Conservation (phyloP, 2,888 invertebrate genomes). For the Drosophila fungiperda region DNA sequence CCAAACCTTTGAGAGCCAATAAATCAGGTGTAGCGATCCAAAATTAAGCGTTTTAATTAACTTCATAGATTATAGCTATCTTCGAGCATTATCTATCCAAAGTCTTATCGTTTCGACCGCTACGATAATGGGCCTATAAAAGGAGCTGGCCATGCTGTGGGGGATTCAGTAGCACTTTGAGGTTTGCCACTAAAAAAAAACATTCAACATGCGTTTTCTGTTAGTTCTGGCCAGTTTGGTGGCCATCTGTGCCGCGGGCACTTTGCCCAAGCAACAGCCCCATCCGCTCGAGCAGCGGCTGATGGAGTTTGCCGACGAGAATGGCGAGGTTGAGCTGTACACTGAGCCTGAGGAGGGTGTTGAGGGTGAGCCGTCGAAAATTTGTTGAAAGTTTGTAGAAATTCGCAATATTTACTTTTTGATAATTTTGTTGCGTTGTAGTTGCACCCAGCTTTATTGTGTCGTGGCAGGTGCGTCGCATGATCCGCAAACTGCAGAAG, state of each 20-base stretch:
- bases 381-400: neutral
- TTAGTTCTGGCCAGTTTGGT: slow-evolving; percentile 74
- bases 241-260: slow-evolving; percentile 70
- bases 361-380: slow-evolving; percentile 61
- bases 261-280: slow-evolving; percentile 40
- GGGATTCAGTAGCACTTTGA: slow-evolving; percentile 61
- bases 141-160: slow-evolving; percentile 37
- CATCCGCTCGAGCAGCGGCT: slow-evolving; percentile 56
- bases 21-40: slow-evolving; percentile 42
- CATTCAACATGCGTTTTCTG: slow-evolving; percentile 74
- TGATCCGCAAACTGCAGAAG: slow-evolving; percentile 72
- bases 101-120: slow-evolving; percentile 30
- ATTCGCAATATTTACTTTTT: neutral
- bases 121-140: slow-evolving; percentile 63
- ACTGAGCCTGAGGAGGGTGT: slow-evolving; percentile 60
- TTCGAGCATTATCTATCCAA: slow-evolving; percentile 33
- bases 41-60: slow-evolving; percentile 41
- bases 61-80: slow-evolving; percentile 33
- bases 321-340: slow-evolving; percentile 70
- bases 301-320: slow-evolving; percentile 49
- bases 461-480: slow-evolving; percentile 79
- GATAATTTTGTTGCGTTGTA: slow-evolving; percentile 15
- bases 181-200: slow-evolving; percentile 29
- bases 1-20: slow-evolving; percentile 5
- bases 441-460: slow-evolving; percentile 74